Percentiles rank a stretch among this genome's conserved stretches.
Evolutionary conservation across 2,797 vertebrate species (phyloP).

Genomic region (Sebastes taczanowskii): DNA sequence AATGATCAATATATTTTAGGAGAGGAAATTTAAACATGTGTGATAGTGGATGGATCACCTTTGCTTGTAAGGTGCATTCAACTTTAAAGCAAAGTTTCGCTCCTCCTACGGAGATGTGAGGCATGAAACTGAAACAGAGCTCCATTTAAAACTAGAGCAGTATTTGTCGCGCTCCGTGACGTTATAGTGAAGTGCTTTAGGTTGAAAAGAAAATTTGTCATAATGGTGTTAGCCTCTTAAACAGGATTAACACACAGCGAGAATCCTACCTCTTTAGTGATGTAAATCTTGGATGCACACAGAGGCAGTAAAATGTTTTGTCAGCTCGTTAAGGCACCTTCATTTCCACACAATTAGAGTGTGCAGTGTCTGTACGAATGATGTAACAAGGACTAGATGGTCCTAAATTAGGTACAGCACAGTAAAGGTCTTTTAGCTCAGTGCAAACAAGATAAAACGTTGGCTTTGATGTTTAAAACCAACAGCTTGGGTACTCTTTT

Average conservation of each 20-base stretch:
- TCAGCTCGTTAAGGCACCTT: slow-evolving; percentile 5
- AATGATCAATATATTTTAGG: background rate
- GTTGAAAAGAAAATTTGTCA: slow-evolving; percentile 7
- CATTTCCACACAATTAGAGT: background rate
- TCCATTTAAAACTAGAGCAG: slow-evolving; percentile 13
- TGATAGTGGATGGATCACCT: background rate
- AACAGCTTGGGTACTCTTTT: background rate
- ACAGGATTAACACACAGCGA: slow-evolving; percentile 16
- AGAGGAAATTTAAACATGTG: background rate
- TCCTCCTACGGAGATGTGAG: background rate
- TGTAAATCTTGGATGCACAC: background rate
- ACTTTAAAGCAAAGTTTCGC: background rate
- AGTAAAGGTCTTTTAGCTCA: background rate
- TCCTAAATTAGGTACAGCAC: background rate
- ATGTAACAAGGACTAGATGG: background rate
- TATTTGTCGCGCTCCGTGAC: background rate
- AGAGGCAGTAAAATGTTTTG: slow-evolving; percentile 5
- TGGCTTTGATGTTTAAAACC: background rate
- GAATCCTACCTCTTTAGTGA: background rate
- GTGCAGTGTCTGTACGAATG: background rate
- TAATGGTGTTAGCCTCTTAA: slow-evolving; percentile 9
- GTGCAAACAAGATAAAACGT: background rate
- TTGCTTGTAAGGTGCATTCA: background rate
- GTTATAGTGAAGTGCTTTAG: background rate
- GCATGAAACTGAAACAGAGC: slow-evolving; percentile 13